Evolutionary conservation across 2,888 invertebrate genomes (phyloP), one percentile per base, ranked within the genome.

Genomic region (Ochropleura leucogaster): DNA sequence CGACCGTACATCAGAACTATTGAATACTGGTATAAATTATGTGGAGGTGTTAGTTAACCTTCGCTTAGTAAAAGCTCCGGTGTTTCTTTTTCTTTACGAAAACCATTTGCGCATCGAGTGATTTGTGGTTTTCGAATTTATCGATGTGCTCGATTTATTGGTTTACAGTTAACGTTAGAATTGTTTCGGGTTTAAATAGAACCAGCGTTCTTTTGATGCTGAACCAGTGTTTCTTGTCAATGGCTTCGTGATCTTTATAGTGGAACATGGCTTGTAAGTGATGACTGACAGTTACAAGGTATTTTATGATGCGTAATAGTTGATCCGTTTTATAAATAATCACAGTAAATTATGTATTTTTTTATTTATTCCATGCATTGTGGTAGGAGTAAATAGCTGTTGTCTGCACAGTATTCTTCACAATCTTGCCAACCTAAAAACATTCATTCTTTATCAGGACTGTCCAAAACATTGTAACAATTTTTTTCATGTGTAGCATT

Each of bases 1-100:
- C 78, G 72, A 79, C 85, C 88, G 88, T 93, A 92, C 88, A 91
- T 93, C 90, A 92, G 84, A 85, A 83, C 88, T 85, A 88, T 89
- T 85, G 86, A 80, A 81, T 77, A 77, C 79, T 79, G 47, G 51
- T 71, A 75, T 75, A 80, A 83, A 79, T 70, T 79, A 79, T 77
- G 70, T 84, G 83, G 79, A 84, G 80, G 73, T 85, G 79, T 72
- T 72, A 75, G 82, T 63, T 80, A 81, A 87, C 85, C 86, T 87
- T 88, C 85, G 68, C 53, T 77, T 85, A 81, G 79, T 81, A 84
- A 83, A 84, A 87, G 85, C 87, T 80, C 66, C 63, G 71, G 80
- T 81, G 79, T 85, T 86, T 85, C 82, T 82, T 86, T 86, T 82
- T 81, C 79, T 83, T 79, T 82, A 87, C 86, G 76, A 87, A 87